Conservation (phyloP, 2,888 invertebrate species). For the Conus canariensis region DNA sequence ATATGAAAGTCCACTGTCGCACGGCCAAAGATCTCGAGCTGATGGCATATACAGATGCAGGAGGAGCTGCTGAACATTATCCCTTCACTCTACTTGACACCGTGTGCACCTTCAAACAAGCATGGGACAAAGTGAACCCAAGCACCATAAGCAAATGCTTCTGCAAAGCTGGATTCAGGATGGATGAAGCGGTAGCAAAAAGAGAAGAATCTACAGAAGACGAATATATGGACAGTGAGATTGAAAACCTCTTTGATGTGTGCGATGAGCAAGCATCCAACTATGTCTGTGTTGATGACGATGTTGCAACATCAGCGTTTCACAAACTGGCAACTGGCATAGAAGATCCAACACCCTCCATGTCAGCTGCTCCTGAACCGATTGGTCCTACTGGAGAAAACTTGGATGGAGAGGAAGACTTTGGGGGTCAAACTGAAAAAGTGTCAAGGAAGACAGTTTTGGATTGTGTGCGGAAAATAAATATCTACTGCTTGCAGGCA, state of each 20-base stretch:
- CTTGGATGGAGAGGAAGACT: neutral
- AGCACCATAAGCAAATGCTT: slow-evolving; percentile 17
- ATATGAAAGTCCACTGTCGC: slow-evolving; percentile 23
- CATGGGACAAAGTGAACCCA: slow-evolving; percentile 19
- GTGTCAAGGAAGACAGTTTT: neutral
- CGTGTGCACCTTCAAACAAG: neutral
- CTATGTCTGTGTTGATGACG: neutral
- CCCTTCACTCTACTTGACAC: neutral
- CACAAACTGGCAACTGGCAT: neutral
- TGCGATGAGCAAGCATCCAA: neutral
- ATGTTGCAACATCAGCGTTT: neutral
- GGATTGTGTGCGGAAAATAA: neutral
- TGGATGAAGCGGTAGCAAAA: neutral
- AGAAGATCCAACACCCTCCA: neutral
- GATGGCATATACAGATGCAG: neutral
- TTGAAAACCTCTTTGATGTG: neutral
- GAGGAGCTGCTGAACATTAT: neutral
- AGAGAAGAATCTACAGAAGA: neutral
- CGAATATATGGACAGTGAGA: neutral
- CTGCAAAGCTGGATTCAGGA: neutral
- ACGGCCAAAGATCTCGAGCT: neutral
- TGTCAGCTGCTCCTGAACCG: neutral
- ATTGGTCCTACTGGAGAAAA: neutral
- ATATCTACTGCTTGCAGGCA: neutral
- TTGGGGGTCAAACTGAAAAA: neutral